Conservation (phyloP, 2,888 invertebrate genomes). For the Eudemis profundana region DNA sequence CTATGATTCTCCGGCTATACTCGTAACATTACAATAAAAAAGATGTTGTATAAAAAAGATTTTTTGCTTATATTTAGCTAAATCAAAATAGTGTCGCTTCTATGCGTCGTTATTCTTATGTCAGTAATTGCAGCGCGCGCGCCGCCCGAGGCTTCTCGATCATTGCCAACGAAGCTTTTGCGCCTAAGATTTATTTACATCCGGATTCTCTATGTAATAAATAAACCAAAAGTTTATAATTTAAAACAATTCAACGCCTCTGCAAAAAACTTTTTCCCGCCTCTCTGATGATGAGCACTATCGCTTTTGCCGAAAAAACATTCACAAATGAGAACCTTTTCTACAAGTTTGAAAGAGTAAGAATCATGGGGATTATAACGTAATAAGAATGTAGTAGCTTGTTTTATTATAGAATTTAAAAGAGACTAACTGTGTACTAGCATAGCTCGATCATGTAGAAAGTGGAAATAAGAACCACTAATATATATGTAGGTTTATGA, state of each 20-base stretch:
- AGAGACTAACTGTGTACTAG: no score
- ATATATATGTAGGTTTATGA: no score
- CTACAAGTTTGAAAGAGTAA: background rate
- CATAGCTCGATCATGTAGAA: no score
- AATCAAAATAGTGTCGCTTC: conserved; percentile 14
- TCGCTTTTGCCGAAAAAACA: conserved; percentile 14
- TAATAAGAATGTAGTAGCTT: no score
- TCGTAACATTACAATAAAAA: no score
- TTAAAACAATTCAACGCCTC: conserved; percentile 35
- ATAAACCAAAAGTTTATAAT: conserved; percentile 46
- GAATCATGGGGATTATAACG: background rate
- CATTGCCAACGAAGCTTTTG: conserved; percentile 66
- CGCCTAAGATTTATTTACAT: conserved; percentile 75
- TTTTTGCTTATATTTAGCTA: no score
- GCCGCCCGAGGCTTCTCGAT: conserved; percentile 56
- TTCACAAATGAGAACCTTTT: background rate
- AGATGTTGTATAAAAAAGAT: no score
- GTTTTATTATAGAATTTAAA: no score
- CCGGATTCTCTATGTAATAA: conserved; percentile 71
- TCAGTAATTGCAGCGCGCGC: conserved; percentile 70
- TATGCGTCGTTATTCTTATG: conserved; percentile 3
- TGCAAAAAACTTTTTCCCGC: conserved; percentile 26
- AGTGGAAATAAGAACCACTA: no score
- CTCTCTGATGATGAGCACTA: conserved; percentile 6
- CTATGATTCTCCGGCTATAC: no score